Conservation (phyloP, 2,797 vertebrate species). For the Fistularia tabacaria region DNA sequence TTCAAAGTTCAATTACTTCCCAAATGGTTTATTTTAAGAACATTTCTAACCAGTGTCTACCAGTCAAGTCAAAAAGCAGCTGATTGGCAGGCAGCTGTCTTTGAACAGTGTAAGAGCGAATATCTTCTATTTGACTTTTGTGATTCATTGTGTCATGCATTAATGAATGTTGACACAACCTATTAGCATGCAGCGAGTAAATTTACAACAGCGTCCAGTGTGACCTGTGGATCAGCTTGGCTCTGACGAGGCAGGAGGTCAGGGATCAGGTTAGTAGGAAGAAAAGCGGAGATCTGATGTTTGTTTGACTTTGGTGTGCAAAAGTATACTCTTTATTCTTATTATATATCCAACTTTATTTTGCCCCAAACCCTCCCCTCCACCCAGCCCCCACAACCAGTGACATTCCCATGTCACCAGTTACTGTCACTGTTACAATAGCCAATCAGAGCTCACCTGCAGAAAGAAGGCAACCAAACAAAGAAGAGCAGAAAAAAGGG, state of each 20-base stretch:
- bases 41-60: too few species aligned
- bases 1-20: too few species aligned
- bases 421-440: slow-evolving; percentile 80
- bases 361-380: slow-evolving; percentile 67
- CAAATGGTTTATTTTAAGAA: too few species aligned
- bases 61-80: too few species aligned
- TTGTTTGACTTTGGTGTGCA: slow-evolving; percentile 78
- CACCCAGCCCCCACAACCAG: slow-evolving; percentile 63
- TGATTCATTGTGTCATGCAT: too few species aligned
- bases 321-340: slow-evolving; percentile 81
- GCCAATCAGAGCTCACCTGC: slow-evolving; percentile 81
- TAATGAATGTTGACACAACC: not conserved
- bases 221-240: slow-evolving; percentile 2
- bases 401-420: slow-evolving; percentile 69
- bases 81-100: too few species aligned
- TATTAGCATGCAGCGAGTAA: too few species aligned
- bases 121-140: too few species aligned
- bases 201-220: not conserved
- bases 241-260: slow-evolving; percentile 12
- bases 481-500: slow-evolving; percentile 82
- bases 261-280: slow-evolving; percentile 45
- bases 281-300: slow-evolving; percentile 66
- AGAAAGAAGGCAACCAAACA: slow-evolving; percentile 82
- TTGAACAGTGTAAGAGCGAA: too few species aligned
- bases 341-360: slow-evolving; percentile 79